A percentile compares a stretch with the other conserved stretches of the same genome.
These are phyloP conservation scores for Ptilorrhoa leucosticta DNA, from an alignment of 2,113 vertebrate genomes.

Conservation along the genomic window DNA sequence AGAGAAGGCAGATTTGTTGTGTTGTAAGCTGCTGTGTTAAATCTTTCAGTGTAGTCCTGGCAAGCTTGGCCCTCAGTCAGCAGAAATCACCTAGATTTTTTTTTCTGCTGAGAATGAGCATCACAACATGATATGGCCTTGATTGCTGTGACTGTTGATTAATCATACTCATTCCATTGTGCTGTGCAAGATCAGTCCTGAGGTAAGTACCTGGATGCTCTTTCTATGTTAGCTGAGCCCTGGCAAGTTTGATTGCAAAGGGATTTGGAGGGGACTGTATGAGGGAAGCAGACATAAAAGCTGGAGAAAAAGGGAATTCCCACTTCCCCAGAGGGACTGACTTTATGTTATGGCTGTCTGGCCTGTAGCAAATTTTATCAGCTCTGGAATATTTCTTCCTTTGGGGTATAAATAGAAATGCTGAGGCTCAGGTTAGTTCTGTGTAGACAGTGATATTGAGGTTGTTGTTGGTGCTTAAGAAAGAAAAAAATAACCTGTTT, in stretches of 20 bases:
- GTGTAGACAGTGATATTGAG: fast-evolving
- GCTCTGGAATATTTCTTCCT: background rate
- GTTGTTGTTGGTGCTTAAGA: background rate
- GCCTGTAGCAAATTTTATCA: background rate
- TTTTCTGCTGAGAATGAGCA: background rate
- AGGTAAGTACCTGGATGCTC: background rate
- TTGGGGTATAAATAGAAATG: background rate
- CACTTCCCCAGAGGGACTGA: background rate
- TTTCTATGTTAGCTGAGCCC: background rate
- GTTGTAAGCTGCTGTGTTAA: background rate
- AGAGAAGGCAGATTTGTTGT: background rate
- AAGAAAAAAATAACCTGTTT: background rate
- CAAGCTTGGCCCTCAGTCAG: background rate
- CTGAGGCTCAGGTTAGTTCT: background rate
- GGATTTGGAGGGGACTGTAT: background rate
- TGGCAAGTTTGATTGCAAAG: background rate
- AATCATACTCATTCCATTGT: background rate
- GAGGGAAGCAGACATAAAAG: background rate
- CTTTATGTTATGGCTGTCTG: background rate
- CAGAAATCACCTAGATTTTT: background rate
- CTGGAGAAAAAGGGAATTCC: background rate
- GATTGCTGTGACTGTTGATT: background rate
- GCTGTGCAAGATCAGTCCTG: background rate
- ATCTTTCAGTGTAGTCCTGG: background rate
- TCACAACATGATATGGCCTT: background rate